A percentile compares a stretch with the other conserved stretches of the same genome.
Evolutionary conservation across 1,140 invertebrate species (phyloP).

Genomic region (Dreissena polymorpha): DNA sequence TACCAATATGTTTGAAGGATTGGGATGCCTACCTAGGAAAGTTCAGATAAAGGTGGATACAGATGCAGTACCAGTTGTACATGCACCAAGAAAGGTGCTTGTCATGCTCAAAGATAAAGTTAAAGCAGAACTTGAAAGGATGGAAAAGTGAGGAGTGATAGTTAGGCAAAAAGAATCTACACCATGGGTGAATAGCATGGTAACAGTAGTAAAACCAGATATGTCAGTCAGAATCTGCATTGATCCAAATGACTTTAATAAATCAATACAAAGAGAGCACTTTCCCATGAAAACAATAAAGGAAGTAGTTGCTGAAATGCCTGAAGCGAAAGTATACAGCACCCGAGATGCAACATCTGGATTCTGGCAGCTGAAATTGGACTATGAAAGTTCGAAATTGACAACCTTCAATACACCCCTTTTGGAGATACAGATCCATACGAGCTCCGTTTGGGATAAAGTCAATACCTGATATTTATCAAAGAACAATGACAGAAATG

Average conservation of each 20-base stretch:
- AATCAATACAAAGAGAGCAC: slow-evolving; percentile 60
- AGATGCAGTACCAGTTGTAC: slow-evolving; percentile 58
- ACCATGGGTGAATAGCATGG: slow-evolving; percentile 42
- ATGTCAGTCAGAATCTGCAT: slow-evolving; percentile 58
- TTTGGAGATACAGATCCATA: slow-evolving; percentile 53
- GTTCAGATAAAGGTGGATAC: slow-evolving; percentile 64
- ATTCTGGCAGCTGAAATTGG: too few relatives aligned
- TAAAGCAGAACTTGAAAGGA: slow-evolving; percentile 49
- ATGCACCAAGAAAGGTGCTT: slow-evolving; percentile 69
- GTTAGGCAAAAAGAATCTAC: slow-evolving; percentile 50
- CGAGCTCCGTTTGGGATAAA: slow-evolving; percentile 58
- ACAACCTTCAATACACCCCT: too few relatives aligned
- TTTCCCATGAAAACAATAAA: too few relatives aligned
- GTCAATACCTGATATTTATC: slow-evolving; percentile 78
- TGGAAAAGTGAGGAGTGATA: slow-evolving; percentile 65
- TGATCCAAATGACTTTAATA: slow-evolving; percentile 65
- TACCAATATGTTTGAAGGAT: slow-evolving; percentile 53
- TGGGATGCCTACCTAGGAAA: slow-evolving; percentile 54
- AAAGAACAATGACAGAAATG: slow-evolving; percentile 71
- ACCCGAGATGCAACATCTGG: too few relatives aligned
- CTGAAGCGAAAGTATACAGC: too few relatives aligned
- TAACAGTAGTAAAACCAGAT: slow-evolving; percentile 54
- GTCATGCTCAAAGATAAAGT: slow-evolving; percentile 68
- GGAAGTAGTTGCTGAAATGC: too few relatives aligned
- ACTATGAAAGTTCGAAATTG: too few relatives aligned